Percentiles rank a stretch among this genome's conserved stretches.
Conservation (phyloP, 2,888 invertebrate species). For the Synergus laeviventris region DNA sequence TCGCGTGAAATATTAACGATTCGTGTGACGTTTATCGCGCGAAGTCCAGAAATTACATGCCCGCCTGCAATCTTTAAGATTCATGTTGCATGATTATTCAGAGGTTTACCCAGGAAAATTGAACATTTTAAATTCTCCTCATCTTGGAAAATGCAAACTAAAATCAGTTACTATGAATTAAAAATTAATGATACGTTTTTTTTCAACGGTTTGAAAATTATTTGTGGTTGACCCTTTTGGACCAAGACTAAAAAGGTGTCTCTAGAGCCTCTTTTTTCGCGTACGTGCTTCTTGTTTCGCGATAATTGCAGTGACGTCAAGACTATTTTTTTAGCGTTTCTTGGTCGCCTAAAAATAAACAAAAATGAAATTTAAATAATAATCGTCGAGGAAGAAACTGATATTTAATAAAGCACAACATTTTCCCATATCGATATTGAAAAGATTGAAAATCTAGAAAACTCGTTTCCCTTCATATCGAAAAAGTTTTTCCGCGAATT, state of each 20-base stretch:
- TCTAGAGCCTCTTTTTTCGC: constrained; percentile 6
- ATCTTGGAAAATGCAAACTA: not conserved
- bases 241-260: not conserved
- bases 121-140: not conserved
- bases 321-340: not conserved
- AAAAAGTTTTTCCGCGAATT: constrained; percentile 16
- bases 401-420: too few relatives aligned
- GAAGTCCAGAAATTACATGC: constrained; percentile 37
- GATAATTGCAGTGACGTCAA: constrained; percentile 29
- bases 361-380: too few relatives aligned
- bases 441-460: not conserved
- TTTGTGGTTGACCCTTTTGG: not conserved
- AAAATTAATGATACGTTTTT: not conserved
- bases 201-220: not conserved
- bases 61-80: constrained; percentile 5
- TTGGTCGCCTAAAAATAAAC: constrained; percentile 28
- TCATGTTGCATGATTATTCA: not conserved
- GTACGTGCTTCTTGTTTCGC: constrained; percentile 18
- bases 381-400: too few relatives aligned
- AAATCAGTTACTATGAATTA: too few relatives aligned
- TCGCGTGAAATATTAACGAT: constrained; percentile 39
- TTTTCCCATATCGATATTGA: too few relatives aligned
- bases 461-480: not conserved
- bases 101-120: not conserved
- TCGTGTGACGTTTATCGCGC: constrained; percentile 6